Conservation (phyloP, 2,797 vertebrate species). For the Leptatherina wallacei region DNA sequence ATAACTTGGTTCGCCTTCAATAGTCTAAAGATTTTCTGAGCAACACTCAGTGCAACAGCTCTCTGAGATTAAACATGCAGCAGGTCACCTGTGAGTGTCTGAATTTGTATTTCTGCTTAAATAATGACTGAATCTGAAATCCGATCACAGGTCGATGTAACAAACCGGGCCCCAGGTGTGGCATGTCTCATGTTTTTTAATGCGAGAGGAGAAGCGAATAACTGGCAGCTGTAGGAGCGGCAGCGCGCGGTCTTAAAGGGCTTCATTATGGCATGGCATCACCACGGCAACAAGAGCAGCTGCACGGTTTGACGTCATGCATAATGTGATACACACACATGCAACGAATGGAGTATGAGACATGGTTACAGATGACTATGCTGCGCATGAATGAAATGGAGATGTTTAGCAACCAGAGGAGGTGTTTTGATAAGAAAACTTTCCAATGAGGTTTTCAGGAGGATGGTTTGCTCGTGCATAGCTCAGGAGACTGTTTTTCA, state of each 20-base stretch:
- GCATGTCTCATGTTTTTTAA: slow-evolving; percentile 9
- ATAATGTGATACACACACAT: slow-evolving; percentile 6
- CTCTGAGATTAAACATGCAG: not conserved
- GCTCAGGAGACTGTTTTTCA: not conserved
- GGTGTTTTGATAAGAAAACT: too few relatives aligned
- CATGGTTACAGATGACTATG: not conserved
- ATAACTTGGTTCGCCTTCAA: not conserved
- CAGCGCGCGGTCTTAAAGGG: slow-evolving; percentile 35
- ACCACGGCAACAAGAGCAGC: slow-evolving; percentile 52
- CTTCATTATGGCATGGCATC: slow-evolving; percentile 57
- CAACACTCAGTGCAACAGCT: not conserved
- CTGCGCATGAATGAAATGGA: not conserved
- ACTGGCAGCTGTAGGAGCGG: slow-evolving; percentile 23
- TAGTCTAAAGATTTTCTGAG: not conserved
- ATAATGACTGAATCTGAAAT: not conserved
- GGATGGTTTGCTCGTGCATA: not conserved
- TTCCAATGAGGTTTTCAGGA: not conserved
- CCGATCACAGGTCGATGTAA: not conserved
- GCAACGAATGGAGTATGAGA: not conserved
- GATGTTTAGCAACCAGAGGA: slow-evolving; percentile 5
- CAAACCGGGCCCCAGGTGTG: slow-evolving; percentile 14
- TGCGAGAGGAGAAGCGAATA: slow-evolving; percentile 16
- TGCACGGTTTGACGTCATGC: slow-evolving; percentile 51
- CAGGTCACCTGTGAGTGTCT: not conserved
- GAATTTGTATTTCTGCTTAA: slow-evolving; percentile 8